Evolutionary conservation across 2,888 invertebrate species (phyloP), one percentile per base, ranked within the genome.

Genomic region (Xylota sylvarum): DNA sequence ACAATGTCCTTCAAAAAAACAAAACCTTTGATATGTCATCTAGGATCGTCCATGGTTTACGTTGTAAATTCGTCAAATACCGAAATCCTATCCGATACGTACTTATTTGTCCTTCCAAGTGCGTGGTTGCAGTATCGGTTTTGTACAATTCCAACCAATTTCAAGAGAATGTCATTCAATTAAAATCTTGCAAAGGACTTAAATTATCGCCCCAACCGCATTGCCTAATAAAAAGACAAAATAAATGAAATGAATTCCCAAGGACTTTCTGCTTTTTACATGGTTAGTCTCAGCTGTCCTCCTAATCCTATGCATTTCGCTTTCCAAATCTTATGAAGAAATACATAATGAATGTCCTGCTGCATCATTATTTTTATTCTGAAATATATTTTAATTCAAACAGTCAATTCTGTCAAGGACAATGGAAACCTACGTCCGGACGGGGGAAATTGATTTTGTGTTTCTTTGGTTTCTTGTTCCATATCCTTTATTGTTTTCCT

Each of bases 181-280:
- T 62, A 40, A 62, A 62, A 62, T 62, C 43, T 14, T 40, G 27
- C 43, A 62, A 43, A 27, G 3, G 62, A 62, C 10, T 43, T 27
- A 40, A 40, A 43, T 62, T 14, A n/a, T 2, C 58, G 10, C 19
- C 4, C 4, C 14, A n/a, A 4, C n/a, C 27, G 12, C 62, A 62
- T 62, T 43, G 43, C 43, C 58, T 10, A 37, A 5, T 7, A 35
- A 35, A 35, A 14, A 19, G 9, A n/a, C n/a, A n/a, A n/a, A n/a
- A n/a, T n/a, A 58, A 43, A 40, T 27, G 5, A 27, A 62, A 62
- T 27, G 43, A 27, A 62, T 43, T 43, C 43, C 5, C 23, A 6
- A 62, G 43, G 35, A 35, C 35, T 2, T 9, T 6, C n/a, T n/a
- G n/a, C n/a, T n/a, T n/a, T n/a, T n/a, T n/a, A n/a, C n/a, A n/a